Evolutionary conservation across 2,113 vertebrate species (phyloP), one percentile per base, ranked within the genome.

Genomic region (Odobenus rosmarus): DNA sequence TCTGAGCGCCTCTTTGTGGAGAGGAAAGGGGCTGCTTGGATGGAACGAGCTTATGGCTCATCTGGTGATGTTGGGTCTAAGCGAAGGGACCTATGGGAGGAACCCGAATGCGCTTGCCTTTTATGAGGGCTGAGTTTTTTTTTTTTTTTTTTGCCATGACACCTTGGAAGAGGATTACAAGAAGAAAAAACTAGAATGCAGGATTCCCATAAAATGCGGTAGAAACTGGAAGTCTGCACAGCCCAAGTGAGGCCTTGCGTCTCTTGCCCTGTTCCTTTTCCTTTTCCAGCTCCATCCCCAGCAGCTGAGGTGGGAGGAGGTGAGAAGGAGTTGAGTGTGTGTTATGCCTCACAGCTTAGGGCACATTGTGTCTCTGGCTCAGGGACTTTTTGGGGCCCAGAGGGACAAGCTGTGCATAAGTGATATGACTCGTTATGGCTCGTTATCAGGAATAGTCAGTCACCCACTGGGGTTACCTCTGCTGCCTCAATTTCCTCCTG

Each of bases 241-340:
- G 46, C 39, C 72, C 13, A 7, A 11, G 79, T 49, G 26, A 2
- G 5, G n/a, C n/a, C 19, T 26, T 0, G 2, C 5, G 51, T 51
- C 85, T 39, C 49, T n/a, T 14, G 61, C 9, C 8, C 42, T 33
- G 62, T 19, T 28, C n/a, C 33, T 19, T 28, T 7, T 16, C 28
- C 62, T 90, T 19, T n/a, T 31, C 33, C 5, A 4, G 28, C 16
- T 39, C 33, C 13, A 5, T 19, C 31, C 71, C 74, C 28, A 4
- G 42, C 10, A 7, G 49, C 69, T 18, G 92, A 13, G 42, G 7
- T 0, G n/a, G 59, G 61, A 51, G 51, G 3, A 13, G 23, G 15
- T 0, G 14, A 13, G 74, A 15, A 46, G 39, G 55, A 55, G 8
- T n/a, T 23, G 7, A 24, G 31, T 5, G 7, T 26, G 76, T 12